Conservation (phyloP, 2,797 vertebrate genomes). For the Orestias chungarensis region DNA sequence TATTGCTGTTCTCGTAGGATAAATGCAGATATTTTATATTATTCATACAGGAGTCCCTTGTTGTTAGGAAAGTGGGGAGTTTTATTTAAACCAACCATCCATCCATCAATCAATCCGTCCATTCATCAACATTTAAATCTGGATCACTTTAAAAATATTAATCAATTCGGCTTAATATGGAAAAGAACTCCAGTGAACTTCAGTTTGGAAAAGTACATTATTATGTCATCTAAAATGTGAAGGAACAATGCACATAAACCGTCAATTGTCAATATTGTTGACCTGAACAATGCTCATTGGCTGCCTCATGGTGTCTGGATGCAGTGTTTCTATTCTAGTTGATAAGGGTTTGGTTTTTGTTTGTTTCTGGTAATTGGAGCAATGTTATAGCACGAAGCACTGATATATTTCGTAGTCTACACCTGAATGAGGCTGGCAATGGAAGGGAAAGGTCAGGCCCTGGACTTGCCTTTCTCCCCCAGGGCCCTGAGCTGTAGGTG, state of each 20-base stretch:
- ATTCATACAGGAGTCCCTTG: not conserved
- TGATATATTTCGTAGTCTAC: constrained; percentile 81
- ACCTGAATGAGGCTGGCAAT: constrained; percentile 77
- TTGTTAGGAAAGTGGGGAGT: not conserved
- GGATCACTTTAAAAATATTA: not conserved
- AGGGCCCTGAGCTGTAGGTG: constrained; percentile 75
- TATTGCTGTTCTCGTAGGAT: constrained; percentile 7
- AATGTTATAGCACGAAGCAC: constrained; percentile 76
- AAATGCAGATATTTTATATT: constrained; percentile 18
- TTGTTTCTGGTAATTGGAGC: constrained; percentile 84
- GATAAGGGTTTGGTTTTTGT: constrained; percentile 70
- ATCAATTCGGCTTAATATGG: too few relatives aligned
- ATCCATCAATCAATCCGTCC: not conserved
- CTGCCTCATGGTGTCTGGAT: constrained; percentile 45
- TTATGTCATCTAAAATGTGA: not conserved
- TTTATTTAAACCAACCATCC: not conserved
- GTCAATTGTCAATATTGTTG: constrained; percentile 22
- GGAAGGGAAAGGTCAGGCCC: constrained; percentile 82
- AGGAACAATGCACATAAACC: not conserved
- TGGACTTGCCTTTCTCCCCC: constrained; percentile 76
- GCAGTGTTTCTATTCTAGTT: constrained; percentile 57
- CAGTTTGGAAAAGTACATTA: not conserved
- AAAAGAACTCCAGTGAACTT: not conserved
- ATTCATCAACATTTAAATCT: not conserved
- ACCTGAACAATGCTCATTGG: constrained; percentile 34